These are phyloP conservation scores for Falco rusticolus DNA, from an alignment of 2,797 vertebrate species.

Conservation along the genomic window DNA sequence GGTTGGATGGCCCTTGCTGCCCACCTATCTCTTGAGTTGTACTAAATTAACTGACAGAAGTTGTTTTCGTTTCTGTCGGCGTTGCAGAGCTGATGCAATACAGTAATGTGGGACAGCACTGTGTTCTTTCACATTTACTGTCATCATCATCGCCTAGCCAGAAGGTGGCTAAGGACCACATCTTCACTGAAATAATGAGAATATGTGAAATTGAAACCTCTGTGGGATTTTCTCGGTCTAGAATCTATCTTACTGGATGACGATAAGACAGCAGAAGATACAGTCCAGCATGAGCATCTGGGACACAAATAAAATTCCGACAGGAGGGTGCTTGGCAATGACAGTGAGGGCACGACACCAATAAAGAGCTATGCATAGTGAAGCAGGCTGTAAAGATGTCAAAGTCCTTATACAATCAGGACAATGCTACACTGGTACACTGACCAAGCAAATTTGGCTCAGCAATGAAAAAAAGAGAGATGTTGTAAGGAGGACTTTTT, in stretches of 20 bases:
- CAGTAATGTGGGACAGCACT: background rate
- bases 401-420: background rate
- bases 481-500: background rate
- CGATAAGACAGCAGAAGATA: background rate
- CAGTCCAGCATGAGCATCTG: background rate
- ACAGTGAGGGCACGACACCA: background rate
- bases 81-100: background rate
- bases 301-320: background rate
- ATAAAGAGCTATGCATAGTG: background rate
- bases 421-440: background rate
- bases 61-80: background rate
- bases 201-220: background rate
- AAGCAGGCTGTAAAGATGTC: background rate
- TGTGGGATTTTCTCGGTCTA: background rate
- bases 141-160: background rate
- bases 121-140: slow-evolving; percentile 20
- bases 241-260: background rate
- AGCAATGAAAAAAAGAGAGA: background rate
- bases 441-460: background rate
- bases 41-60: background rate
- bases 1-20: background rate
- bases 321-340: background rate
- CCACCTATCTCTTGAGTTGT: background rate
- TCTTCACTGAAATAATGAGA: background rate
- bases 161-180: background rate